phyloP scores from a whole-genome alignment of 2,113 vertebrate species.

The Podarcis raffonei region DNA sequence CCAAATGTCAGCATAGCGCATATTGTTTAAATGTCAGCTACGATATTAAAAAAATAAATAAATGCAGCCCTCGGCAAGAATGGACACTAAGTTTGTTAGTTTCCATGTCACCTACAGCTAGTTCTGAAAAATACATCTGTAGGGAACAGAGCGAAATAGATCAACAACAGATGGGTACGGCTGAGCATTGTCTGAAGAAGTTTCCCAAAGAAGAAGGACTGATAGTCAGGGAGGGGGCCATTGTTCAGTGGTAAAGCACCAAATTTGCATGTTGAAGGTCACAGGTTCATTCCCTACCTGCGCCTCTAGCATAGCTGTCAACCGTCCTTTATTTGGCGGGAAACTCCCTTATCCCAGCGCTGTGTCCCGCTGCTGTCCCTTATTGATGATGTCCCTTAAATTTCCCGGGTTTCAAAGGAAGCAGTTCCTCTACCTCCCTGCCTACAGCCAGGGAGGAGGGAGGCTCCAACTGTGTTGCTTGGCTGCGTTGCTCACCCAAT shows the following conservation, averaged over 20 bases:
- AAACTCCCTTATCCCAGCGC: no score
- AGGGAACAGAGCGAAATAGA: slow-evolving; percentile 48
- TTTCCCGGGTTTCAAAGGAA: no score
- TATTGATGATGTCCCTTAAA: no score
- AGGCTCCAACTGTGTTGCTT: no score
- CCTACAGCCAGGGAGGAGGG: no score
- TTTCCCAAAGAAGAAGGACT: slow-evolving; percentile 42
- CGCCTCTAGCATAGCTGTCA: no score
- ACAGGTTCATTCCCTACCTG: background rate
- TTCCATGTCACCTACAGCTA: slow-evolving; percentile 60
- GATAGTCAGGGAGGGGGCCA: background rate
- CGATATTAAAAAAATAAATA: slow-evolving; percentile 16
- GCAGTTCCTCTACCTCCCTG: no score
- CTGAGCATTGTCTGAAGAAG: slow-evolving; percentile 43
- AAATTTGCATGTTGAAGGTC: background rate
- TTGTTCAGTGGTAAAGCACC: background rate
- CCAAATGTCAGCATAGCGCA: slow-evolving; percentile 63
- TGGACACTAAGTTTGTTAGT: slow-evolving; percentile 28
- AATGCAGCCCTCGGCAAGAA: slow-evolving; percentile 64
- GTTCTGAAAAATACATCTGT: slow-evolving; percentile 52
- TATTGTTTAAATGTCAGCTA: slow-evolving; percentile 62
- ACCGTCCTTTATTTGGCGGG: no score
- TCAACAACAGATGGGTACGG: slow-evolving; percentile 13
- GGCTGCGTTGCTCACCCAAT: no score
- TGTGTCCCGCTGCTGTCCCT: no score